A percentile compares a stretch with the other conserved stretches of the same genome.
Evolutionary conservation across 2,113 vertebrate genomes (phyloP).

Genomic region (Pogona vitticeps): DNA sequence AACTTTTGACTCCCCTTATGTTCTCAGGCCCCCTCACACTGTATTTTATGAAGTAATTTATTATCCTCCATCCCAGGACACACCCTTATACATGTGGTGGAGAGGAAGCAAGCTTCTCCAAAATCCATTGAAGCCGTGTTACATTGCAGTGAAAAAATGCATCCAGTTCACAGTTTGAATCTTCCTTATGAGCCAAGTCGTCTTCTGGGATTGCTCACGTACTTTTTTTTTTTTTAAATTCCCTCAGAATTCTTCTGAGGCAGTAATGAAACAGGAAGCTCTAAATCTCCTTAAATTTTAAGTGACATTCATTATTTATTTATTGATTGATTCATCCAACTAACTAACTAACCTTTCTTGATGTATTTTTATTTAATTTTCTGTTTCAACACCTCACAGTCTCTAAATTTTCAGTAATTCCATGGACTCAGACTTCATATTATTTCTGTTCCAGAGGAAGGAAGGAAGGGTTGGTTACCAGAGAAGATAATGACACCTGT

Average conservation of each 20-base stretch:
- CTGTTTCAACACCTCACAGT: too few species aligned
- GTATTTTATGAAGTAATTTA: too few species aligned
- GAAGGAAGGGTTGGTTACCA: background rate
- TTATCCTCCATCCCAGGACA: too few species aligned
- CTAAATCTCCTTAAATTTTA: background rate
- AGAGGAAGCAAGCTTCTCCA: too few species aligned
- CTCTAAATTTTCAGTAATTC: background rate
- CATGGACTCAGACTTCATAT: background rate
- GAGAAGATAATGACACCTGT: rapidly evolving
- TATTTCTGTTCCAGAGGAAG: background rate
- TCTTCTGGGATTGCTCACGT: background rate
- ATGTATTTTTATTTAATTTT: background rate
- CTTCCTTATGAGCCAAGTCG: background rate
- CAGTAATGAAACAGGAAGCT: background rate
- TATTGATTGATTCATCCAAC: too few species aligned
- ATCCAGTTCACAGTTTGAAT: background rate
- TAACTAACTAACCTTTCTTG: background rate
- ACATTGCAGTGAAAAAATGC: background rate
- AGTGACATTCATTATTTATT: background rate
- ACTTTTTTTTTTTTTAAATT: background rate
- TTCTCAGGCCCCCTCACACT: too few species aligned
- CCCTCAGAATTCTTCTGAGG: background rate
- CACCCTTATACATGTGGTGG: too few species aligned
- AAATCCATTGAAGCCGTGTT: too few species aligned
- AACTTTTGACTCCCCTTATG: too few species aligned